Conservation (phyloP, 2,888 invertebrate genomes). For the Ophion ventricosus region DNA sequence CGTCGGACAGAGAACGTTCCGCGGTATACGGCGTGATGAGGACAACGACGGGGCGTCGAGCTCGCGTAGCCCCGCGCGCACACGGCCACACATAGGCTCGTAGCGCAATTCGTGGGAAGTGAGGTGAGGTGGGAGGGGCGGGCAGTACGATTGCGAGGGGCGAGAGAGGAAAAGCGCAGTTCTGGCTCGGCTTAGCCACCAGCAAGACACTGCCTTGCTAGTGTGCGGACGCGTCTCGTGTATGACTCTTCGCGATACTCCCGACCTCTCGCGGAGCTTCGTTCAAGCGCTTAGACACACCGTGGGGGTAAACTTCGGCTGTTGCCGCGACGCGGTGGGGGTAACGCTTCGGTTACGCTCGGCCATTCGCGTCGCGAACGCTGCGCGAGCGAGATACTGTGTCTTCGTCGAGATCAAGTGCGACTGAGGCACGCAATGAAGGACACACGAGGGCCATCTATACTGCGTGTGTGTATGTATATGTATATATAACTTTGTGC, state of each 20-base stretch:
- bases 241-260: background rate
- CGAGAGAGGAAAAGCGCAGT: conserved; percentile 40
- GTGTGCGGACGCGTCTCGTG: conserved; percentile 27
- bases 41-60: conserved; percentile 59
- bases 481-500: too few relatives aligned
- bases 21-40: conserved; percentile 45
- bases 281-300: conserved; percentile 5
- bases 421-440: background rate
- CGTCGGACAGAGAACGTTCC: conserved; percentile 68
- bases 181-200: conserved; percentile 44
- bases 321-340: conserved; percentile 6
- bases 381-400: background rate
- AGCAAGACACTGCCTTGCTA: conserved; percentile 43
- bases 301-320: conserved; percentile 35
- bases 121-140: background rate
- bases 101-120: conserved; percentile 4
- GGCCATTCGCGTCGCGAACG: background rate
- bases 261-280: conserved; percentile 25
- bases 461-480: too few relatives aligned
- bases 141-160: background rate
- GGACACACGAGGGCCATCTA: background rate
- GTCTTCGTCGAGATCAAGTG: background rate
- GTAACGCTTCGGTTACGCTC: conserved; percentile 5
- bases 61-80: conserved; percentile 46
- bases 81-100: conserved; percentile 20